These are phyloP conservation scores for Nemopilema nomurai DNA, from an alignment of 30 jellyfish, hydroid and myxozoan genomes.

Conservation along the genomic window DNA sequence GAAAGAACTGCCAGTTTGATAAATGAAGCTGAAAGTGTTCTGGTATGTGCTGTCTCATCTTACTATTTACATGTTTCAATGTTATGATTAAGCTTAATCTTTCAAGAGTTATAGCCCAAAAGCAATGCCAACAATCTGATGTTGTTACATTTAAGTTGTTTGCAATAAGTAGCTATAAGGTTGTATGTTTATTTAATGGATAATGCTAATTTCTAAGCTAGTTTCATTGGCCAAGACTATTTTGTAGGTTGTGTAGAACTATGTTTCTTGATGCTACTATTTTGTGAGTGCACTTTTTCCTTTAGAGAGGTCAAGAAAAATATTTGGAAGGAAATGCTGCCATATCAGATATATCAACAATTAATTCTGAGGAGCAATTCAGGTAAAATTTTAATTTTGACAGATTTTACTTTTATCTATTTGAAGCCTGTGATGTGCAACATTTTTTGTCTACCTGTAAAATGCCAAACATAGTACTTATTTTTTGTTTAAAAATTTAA, in stretches of 20 bases:
- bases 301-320: conserved; percentile 34
- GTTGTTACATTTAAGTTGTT: not conserved
- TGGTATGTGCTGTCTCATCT: conserved; percentile 47
- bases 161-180: no score
- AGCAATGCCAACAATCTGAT: not conserved
- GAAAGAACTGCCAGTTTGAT: conserved; percentile 82
- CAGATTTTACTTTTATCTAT: not conserved
- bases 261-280: not conserved
- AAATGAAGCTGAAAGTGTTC: conserved; percentile 88
- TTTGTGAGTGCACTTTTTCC: not conserved
- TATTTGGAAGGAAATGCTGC: not conserved
- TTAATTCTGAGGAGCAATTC: not conserved
- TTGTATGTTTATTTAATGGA: no score
- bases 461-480: no score
- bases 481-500: not conserved
- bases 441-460: not conserved
- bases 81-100: no score
- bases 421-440: not conserved
- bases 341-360: not conserved
- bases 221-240: not conserved
- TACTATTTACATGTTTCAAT: not conserved
- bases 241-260: no score
- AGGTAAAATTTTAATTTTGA: not conserved
- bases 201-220: not conserved
- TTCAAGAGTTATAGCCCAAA: no score